A percentile compares a stretch with the other conserved stretches of the same genome.
Evolutionary conservation across 1,140 invertebrate genomes (phyloP).

Genomic region (Contarinia nasturtii): DNA sequence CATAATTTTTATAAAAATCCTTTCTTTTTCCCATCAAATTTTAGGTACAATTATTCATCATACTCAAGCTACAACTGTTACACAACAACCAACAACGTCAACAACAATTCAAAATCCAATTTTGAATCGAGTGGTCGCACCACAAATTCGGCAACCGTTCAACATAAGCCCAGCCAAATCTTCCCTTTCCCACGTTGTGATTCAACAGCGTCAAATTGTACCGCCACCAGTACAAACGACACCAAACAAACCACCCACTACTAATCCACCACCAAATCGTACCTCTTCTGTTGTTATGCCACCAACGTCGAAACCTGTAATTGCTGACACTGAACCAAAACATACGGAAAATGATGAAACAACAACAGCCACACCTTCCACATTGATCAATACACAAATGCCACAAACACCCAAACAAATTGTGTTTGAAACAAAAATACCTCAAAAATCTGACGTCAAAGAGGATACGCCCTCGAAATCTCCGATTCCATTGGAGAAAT

Average conservation of each 20-base stretch:
- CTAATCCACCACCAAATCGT: not conserved
- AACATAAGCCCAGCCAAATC: not conserved
- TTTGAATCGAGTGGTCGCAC: not conserved
- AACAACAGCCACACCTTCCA: conserved; percentile 10
- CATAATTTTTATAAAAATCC: no score
- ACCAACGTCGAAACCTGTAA: conserved; percentile 10
- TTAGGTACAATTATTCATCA: no score
- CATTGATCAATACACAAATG: no score
- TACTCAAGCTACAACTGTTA: no score
- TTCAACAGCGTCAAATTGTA: conserved; percentile 3
- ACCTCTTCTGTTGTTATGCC: conserved; percentile 6
- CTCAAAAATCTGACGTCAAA: no score
- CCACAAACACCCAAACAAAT: no score
- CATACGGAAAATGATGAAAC: conserved; percentile 9
- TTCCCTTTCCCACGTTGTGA: not conserved
- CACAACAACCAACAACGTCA: no score
- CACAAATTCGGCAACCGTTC: not conserved
- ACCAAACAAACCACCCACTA: not conserved
- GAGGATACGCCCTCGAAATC: not conserved
- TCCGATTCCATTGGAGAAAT: not conserved
- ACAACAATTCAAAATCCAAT: not conserved
- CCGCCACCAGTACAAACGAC: not conserved
- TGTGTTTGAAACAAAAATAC: no score
- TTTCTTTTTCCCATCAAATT: no score
- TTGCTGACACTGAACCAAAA: not conserved